Evolutionary conservation across 2,797 vertebrate species (phyloP), one percentile per base, ranked within the genome.

Genomic region (Crax fasciolata): DNA sequence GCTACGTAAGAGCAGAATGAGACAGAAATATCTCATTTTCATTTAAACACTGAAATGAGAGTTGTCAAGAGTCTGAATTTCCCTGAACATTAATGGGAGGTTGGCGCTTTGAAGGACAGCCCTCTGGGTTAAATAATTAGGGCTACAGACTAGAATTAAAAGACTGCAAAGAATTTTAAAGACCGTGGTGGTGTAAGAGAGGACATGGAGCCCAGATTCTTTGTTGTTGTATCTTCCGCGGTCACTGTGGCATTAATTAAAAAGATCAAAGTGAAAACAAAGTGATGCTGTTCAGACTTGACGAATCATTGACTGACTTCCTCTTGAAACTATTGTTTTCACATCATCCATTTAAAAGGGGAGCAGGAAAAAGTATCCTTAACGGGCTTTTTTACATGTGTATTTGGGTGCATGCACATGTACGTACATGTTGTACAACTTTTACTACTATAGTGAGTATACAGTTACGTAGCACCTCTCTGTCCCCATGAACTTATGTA

Each of bases 11-110:
- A 83, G 30, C 52, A 75, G 23, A 54, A 75, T 48, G 32, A 80
- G 61, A 54, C 61, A 85, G 54, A 87, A 93, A 77, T 83, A 32
- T n/a, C 41, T 85, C 23, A 9, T 75, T 90, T 95, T 90, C 24
- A 44, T 90, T 88, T 81, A 58, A 63, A 41, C 44, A 74, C 32
- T 78, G 68, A 80, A 68, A 82, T 84, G 44, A 89, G 67, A 75
- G 14, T 51, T 80, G 25, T 68, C 46, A 76, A 67, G 74, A 90
- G 28, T 30, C 39, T 68, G n/a, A 21, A 63, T 91, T 44, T 75
- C 27, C 55, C 49, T 76, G 76, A 70, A 86, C 72, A 39, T 66
- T 87, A 90, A 81, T 76, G 72, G 27, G 16, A 78, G 3, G 5
- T 66, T 23, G 18, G 20, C 48, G 52, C 63, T 92, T 87, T 94